Evolutionary conservation across 2,113 vertebrate species (phyloP).

Genomic region (Phrynosoma platyrhinos): DNA sequence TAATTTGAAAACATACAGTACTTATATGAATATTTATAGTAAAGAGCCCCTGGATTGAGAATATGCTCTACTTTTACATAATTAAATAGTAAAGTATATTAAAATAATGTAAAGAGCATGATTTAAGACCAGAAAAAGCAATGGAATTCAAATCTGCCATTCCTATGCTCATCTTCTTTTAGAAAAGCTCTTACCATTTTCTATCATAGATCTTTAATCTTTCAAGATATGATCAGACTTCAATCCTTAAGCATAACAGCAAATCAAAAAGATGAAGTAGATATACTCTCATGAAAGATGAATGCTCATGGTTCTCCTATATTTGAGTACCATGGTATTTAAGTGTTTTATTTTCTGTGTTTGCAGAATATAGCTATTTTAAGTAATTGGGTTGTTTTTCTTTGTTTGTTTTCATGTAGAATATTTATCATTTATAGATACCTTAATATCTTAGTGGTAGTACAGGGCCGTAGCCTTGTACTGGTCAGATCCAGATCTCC

Average conservation of each 20-base stretch:
- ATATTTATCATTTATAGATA: background rate
- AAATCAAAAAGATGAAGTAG: background rate
- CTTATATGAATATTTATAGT: slow-evolving; percentile 67
- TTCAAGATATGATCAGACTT: background rate
- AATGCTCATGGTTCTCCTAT: background rate
- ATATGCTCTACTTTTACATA: slow-evolving; percentile 56
- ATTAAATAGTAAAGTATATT: slow-evolving; percentile 46
- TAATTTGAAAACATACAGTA: slow-evolving; percentile 71
- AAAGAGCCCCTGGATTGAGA: slow-evolving; percentile 55
- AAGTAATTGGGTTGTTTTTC: background rate
- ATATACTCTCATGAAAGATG: fast-evolving
- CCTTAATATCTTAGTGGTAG: no score
- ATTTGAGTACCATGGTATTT: background rate
- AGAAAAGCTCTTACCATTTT: background rate
- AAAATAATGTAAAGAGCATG: slow-evolving; percentile 29
- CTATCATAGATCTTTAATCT: background rate
- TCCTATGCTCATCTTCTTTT: background rate
- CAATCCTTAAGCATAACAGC: fast-evolving
- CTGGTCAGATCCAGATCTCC: no score
- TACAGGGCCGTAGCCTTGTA: no score
- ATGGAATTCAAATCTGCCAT: background rate
- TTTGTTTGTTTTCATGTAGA: background rate
- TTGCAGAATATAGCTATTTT: background rate
- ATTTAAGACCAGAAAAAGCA: background rate
- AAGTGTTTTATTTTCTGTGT: background rate